Evolutionary conservation across 2,113 vertebrate genomes (phyloP).

Genomic region (Pongo pygmaeus): DNA sequence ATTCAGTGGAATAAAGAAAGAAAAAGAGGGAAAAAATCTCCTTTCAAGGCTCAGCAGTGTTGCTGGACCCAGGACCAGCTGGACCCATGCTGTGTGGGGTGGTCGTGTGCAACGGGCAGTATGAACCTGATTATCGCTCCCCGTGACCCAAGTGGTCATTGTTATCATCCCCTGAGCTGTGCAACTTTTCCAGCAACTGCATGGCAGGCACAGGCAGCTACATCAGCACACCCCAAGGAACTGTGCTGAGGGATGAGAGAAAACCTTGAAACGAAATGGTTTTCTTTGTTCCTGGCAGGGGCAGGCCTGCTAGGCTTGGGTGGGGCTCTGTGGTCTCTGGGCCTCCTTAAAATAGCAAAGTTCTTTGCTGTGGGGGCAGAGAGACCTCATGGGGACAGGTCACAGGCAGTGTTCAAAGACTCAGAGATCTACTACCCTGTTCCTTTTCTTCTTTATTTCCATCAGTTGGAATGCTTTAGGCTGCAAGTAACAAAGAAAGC

Average conservation of each 20-base stretch:
- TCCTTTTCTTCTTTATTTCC: background rate
- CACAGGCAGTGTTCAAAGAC: background rate
- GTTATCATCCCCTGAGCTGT: background rate
- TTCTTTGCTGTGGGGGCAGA: background rate
- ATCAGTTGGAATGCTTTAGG: background rate
- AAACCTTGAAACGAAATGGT: background rate
- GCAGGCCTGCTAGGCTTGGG: too few relatives aligned
- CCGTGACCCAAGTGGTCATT: rapidly evolving
- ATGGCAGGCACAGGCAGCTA: background rate
- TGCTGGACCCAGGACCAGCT: background rate
- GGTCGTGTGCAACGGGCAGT: rapidly evolving
- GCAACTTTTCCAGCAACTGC: background rate
- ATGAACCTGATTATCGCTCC: background rate
- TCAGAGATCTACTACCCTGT: too few relatives aligned
- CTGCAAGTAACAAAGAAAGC: background rate
- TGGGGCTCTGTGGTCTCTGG: background rate
- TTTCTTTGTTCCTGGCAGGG: background rate
- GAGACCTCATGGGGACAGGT: background rate
- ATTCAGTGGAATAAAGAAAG: background rate
- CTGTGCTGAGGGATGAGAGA: background rate
- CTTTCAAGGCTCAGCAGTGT: background rate
- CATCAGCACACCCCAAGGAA: background rate
- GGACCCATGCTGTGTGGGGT: background rate
- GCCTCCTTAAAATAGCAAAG: background rate
- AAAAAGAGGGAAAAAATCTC: rapidly evolving